Conservation (phyloP, 2,888 invertebrate genomes). For the Protonemura montana region DNA sequence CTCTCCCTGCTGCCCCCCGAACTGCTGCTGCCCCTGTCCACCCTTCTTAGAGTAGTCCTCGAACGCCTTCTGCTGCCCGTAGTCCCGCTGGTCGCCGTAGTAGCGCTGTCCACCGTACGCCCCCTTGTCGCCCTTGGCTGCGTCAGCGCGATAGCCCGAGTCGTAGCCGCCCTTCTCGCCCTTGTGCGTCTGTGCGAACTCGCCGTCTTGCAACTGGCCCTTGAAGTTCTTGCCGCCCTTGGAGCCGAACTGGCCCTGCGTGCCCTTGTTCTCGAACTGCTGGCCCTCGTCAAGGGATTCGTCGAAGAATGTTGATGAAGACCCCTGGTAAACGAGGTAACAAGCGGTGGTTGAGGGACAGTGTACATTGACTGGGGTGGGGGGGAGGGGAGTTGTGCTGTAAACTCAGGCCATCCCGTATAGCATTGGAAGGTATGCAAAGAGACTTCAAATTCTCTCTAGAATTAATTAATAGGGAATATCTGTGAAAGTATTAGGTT, state of each 20-base stretch:
- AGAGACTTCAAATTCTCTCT: too few species aligned
- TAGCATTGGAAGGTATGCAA: too few species aligned
- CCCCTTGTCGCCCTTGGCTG: constrained; percentile 25
- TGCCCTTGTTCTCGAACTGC: constrained; percentile 45
- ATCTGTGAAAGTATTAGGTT: too few species aligned
- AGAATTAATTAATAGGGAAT: too few species aligned
- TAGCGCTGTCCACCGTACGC: constrained; percentile 23
- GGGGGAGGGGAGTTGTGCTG: too few species aligned
- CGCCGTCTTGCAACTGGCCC: constrained; percentile 42
- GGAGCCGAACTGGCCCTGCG: constrained; percentile 43
- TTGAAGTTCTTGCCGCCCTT: constrained; percentile 42
- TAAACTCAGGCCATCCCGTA: too few species aligned
- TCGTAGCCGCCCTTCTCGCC: constrained; percentile 40
- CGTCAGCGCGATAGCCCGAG: constrained; percentile 31
- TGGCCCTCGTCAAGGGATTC: constrained; percentile 48
- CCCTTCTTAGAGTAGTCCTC: constrained; percentile 39
- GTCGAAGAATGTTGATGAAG: constrained; percentile 48
- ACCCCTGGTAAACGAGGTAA: constrained; percentile 15
- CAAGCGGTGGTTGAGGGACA: too few species aligned
- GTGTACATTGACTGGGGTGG: too few species aligned
- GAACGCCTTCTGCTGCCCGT: constrained; percentile 37
- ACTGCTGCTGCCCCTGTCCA: constrained; percentile 25
- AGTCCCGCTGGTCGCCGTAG: constrained; percentile 39
- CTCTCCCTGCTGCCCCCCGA: constrained; percentile 28
- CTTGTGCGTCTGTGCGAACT: constrained; percentile 3